These are phyloP conservation scores for Elgaria multicarinata DNA, from an alignment of 2,113 vertebrate species.

Conservation along the genomic window DNA sequence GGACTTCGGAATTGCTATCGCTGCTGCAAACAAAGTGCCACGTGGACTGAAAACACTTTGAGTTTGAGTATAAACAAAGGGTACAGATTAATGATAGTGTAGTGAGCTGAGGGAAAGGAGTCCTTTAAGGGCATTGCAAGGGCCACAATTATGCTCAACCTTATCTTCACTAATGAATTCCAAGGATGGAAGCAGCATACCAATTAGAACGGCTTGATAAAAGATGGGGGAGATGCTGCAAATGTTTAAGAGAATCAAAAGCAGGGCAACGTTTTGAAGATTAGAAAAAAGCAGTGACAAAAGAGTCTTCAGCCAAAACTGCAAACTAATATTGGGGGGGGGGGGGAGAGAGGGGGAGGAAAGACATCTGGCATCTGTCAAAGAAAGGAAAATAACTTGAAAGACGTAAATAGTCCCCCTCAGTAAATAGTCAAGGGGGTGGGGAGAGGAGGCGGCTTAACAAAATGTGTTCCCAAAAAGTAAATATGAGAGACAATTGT, in stretches of 20 bases:
- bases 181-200: slow-evolving; percentile 11
- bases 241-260: not conserved
- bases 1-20: not conserved
- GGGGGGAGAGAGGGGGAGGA: not conserved
- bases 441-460: not conserved
- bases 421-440: not conserved
- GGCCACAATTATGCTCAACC: slow-evolving; percentile 43
- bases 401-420: not conserved
- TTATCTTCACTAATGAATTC: slow-evolving; percentile 50
- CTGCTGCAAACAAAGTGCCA: not conserved
- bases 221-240: slow-evolving; percentile 36
- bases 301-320: not conserved
- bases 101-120: slow-evolving; percentile 32
- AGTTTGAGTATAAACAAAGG: slow-evolving; percentile 38
- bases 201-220: slow-evolving; percentile 20
- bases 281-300: slow-evolving; percentile 13
- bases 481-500: not conserved
- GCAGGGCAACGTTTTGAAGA: not conserved
- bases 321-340: not conserved
- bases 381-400: not conserved
- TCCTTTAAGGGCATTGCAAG: slow-evolving; percentile 29
- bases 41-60: slow-evolving; percentile 33
- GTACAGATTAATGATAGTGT: slow-evolving; percentile 40
- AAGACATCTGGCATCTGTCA: not conserved
- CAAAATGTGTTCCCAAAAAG: slow-evolving; percentile 16